Evolutionary conservation across 2,888 invertebrate genomes (phyloP).

Genomic region (Pseudeuparius sepicola): DNA sequence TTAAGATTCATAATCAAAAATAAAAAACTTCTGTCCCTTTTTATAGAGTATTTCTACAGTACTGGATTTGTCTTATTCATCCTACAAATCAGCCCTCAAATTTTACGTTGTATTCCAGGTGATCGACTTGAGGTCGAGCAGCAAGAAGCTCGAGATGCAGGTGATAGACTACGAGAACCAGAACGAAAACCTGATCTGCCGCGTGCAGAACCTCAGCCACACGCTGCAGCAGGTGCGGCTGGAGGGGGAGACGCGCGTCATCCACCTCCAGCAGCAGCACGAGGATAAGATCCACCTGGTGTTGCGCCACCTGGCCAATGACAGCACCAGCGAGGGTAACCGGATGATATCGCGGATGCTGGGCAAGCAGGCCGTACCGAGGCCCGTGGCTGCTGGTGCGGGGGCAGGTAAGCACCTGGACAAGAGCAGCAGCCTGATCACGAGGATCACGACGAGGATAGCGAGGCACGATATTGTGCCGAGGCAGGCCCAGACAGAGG

Average conservation of each 20-base stretch:
- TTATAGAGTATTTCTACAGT: too few relatives aligned
- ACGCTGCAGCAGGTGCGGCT: constrained; percentile 56
- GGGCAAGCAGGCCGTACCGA: constrained; percentile 22
- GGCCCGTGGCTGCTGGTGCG: constrained; percentile 21
- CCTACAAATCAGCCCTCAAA: too few relatives aligned
- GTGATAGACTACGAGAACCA: constrained; percentile 59
- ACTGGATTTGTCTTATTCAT: too few relatives aligned
- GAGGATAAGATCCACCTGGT: constrained; percentile 54
- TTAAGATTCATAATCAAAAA: too few relatives aligned
- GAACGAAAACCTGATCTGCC: constrained; percentile 59
- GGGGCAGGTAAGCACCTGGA: constrained; percentile 35
- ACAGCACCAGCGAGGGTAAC: constrained; percentile 26
- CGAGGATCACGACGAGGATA: constrained; percentile 42
- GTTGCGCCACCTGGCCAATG: constrained; percentile 39
- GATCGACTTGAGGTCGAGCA: constrained; percentile 37
- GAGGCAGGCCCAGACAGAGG: constrained; percentile 55
- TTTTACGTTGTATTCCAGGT: too few relatives aligned
- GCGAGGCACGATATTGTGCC: constrained; percentile 38
- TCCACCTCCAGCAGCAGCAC: constrained; percentile 51
- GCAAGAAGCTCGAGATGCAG: constrained; percentile 59
- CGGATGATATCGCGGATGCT: constrained; percentile 5
- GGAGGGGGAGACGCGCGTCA: constrained; percentile 51
- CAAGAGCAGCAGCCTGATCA: constrained; percentile 43
- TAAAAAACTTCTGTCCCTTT: too few relatives aligned
- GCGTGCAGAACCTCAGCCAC: constrained; percentile 56